Percentiles rank a stretch among this genome's conserved stretches.
These are phyloP conservation scores for Semotilus atromaculatus DNA, from an alignment of 2,797 vertebrate genomes.

Conservation along the genomic window DNA sequence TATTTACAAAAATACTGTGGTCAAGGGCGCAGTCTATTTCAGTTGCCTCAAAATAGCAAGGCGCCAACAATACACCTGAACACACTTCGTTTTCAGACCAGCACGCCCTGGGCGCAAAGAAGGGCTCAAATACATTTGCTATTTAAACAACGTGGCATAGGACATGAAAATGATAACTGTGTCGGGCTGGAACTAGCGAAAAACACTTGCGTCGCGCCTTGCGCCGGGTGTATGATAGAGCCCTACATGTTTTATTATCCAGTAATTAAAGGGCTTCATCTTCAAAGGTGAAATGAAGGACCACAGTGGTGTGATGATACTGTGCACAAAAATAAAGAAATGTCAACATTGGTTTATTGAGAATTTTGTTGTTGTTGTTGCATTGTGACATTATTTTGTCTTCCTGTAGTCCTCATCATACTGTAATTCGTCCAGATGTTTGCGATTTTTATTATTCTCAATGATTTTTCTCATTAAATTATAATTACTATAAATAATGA, in stretches of 20 bases:
- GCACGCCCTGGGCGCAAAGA: too few relatives aligned
- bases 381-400: neutral
- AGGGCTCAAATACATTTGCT: too few relatives aligned
- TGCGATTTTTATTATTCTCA: neutral
- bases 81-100: too few relatives aligned
- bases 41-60: too few relatives aligned
- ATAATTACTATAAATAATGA: neutral
- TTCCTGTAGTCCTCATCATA: neutral
- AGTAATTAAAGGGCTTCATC: constrained; percentile 3
- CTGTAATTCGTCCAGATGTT: neutral
- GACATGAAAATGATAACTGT: too few relatives aligned
- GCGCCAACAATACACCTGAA: too few relatives aligned
- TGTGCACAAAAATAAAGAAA: constrained; percentile 3
- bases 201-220: too few relatives aligned
- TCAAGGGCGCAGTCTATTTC: too few relatives aligned
- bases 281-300: constrained; percentile 25
- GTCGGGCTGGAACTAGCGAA: too few relatives aligned
- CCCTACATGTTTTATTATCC: neutral
- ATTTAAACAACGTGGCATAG: too few relatives aligned
- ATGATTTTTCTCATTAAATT: neutral
- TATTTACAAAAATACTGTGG: too few relatives aligned
- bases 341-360: neutral
- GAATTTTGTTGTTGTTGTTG: neutral
- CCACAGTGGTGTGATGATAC: neutral
- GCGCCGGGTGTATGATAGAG: too few relatives aligned